These are phyloP conservation scores for Heteractis magnifica DNA, from an alignment of 92 coral and sea anemone species.

Conservation along the genomic window DNA sequence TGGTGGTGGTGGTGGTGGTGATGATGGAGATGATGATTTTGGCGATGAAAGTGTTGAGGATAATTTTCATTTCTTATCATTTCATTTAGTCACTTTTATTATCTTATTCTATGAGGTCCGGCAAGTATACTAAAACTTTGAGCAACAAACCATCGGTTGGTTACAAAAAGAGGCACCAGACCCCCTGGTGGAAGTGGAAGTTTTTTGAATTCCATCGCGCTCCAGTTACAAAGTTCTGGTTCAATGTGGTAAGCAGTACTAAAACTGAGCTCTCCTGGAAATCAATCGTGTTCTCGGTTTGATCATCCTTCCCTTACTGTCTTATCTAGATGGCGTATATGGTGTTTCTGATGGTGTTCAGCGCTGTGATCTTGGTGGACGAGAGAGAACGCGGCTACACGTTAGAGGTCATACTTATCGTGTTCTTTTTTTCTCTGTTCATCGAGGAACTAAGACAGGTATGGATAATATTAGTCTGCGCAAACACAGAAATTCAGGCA, in stretches of 20 bases:
- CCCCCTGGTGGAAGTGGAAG: background rate
- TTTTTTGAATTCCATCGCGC: conserved; percentile 76
- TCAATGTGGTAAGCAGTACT: conserved; percentile 62
- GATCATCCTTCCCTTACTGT: background rate
- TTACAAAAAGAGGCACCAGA: background rate
- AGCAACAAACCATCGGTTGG: too few species aligned
- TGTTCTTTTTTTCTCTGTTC: conserved; percentile 63
- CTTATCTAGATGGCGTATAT: conserved; percentile 58
- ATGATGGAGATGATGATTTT: background rate
- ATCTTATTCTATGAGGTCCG: too few species aligned
- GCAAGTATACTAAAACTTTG: too few species aligned
- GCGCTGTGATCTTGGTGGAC: conserved; percentile 56
- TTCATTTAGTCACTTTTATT: too few species aligned
- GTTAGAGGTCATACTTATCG: conserved; percentile 58
- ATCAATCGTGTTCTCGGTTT: too few species aligned
- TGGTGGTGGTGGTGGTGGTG: background rate
- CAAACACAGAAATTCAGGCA: too few species aligned
- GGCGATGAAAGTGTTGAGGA: too few species aligned
- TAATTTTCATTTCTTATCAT: too few species aligned
- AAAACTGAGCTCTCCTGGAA: too few species aligned
- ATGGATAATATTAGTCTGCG: background rate
- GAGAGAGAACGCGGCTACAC: conserved; percentile 38
- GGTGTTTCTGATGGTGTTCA: conserved; percentile 67
- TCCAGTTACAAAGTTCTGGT: conserved; percentile 87
- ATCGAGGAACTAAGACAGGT: conserved; percentile 81